phyloP scores from a whole-genome alignment of 1,140 invertebrate species.

The Drosophila azteca region DNA sequence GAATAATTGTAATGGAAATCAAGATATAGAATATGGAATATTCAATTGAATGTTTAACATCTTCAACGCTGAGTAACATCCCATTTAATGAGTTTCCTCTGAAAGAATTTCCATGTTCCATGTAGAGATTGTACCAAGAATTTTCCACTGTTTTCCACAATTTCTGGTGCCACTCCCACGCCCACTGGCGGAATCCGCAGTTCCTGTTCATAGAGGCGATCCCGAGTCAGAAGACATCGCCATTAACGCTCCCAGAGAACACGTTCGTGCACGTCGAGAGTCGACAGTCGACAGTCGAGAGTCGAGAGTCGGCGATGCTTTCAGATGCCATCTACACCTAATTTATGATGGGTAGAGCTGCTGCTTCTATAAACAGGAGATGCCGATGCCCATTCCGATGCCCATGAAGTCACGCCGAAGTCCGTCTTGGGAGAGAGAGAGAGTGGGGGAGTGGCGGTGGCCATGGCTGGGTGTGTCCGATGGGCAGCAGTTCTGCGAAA shows the following conservation, averaged over 20 bases:
- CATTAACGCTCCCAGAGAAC: conserved; percentile 50
- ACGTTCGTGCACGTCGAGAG: conserved; percentile 18
- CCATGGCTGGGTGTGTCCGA: conserved; percentile 50
- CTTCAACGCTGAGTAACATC: no score
- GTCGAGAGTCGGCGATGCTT: conserved; percentile 27
- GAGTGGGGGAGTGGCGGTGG: conserved; percentile 13
- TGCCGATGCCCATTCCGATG: conserved; percentile 59
- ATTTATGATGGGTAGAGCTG: conserved; percentile 68
- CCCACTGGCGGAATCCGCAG: neutral
- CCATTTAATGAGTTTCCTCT: no score
- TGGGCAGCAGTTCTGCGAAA: conserved; percentile 12
- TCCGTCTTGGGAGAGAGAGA: conserved; percentile 19
- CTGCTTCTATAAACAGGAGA: conserved; percentile 49
- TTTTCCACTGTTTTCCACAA: neutral
- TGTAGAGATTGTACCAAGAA: no score
- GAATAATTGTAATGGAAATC: no score
- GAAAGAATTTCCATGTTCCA: no score
- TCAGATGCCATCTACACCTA: conserved; percentile 76
- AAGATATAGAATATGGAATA: no score
- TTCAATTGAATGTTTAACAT: no score
- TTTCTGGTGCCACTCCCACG: neutral
- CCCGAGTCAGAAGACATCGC: conserved; percentile 26
- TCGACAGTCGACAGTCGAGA: conserved; percentile 24
- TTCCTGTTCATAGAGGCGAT: conserved; percentile 16
- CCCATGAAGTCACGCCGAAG: conserved; percentile 65